Base-by-base conservation (phyloP, 2,113 vertebrate genomes). In the Cepphus grylle region DNA sequence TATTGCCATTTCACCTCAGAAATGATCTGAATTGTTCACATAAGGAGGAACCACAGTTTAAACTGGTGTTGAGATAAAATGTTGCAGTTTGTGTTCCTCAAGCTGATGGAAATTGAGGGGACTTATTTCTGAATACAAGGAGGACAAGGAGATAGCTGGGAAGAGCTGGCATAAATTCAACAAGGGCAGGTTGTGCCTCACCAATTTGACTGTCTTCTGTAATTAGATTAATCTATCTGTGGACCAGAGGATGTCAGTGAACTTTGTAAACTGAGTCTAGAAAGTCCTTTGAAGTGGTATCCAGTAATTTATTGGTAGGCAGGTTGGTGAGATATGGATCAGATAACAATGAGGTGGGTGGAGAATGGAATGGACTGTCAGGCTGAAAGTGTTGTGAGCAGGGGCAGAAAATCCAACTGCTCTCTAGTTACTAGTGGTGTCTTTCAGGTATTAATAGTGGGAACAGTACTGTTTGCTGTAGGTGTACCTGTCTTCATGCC, bases 91-190 rank as follows among this genome's bases (percentile, higher is more conserved):
- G 7, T 9, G 1, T 66, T 89, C 18, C 23, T 52, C 1, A 14
- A 88, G 5, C 4, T 17, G 6, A 32, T 0, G 3, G 8, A 18
- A 25, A 38, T 1, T 40, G 49, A 80, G 30, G 7, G 3, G 8
- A 56, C 21, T 15, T 69, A 20, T 43, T 86, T 92, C 34, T 67
- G 43, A 78, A 61, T 45, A 53, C 19, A 72, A 38, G 36, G 15
- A 83, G 4, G 22, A 53, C 12, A 76, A 71, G 8, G 11, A 83
- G 5, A 19, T 12, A n/a, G n/a, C n/a, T n/a, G n/a, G n/a, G n/a
- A n/a, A n/a, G n/a, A 69, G 5, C 8, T n/a, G 27, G 3, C 7
- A 40, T 26, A 80, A 61, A 43, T 87, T 88, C 78, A 73, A 26
- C 7, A 63, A 65, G 18, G n/a, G 29, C 14, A 76, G 1, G 4